A percentile compares a stretch with the other conserved stretches of the same genome.
phyloP scores from a whole-genome alignment of 1,140 invertebrate genomes.

The Heliconius eleuchia region DNA sequence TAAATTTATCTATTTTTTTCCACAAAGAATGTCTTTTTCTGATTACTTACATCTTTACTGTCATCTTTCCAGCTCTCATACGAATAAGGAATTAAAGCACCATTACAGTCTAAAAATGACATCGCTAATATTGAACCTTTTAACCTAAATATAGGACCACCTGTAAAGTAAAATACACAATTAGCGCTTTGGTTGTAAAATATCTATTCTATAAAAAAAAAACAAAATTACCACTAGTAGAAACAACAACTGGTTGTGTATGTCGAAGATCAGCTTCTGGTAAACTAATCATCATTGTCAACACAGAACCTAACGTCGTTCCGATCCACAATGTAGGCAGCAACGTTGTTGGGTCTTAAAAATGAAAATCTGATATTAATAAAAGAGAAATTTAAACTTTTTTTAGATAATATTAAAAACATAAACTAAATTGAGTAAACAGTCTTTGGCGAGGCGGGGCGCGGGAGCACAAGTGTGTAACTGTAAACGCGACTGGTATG shows the following conservation, averaged over 20 bases:
- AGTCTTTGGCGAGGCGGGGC: too few species aligned
- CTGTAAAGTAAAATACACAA: slow-evolving; percentile 70
- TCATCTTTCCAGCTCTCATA: slow-evolving; percentile 95
- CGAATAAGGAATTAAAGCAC: slow-evolving; percentile 91
- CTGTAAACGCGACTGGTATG: too few species aligned
- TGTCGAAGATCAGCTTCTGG: slow-evolving; percentile 90
- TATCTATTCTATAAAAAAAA: background rate
- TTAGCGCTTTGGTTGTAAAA: background rate
- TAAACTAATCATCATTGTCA: slow-evolving; percentile 94
- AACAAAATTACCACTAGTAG: slow-evolving; percentile 89
- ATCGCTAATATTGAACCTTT: slow-evolving; percentile 96
- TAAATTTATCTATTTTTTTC: background rate
- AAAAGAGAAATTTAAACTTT: background rate
- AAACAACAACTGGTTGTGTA: slow-evolving; percentile 94
- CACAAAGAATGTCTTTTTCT: background rate
- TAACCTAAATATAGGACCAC: slow-evolving; percentile 95
- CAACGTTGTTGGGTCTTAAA: slow-evolving; percentile 87
- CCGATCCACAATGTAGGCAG: slow-evolving; percentile 97
- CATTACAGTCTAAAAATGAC: slow-evolving; percentile 97
- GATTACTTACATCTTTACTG: slow-evolving; percentile 78
- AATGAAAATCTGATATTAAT: background rate
- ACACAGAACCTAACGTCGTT: slow-evolving; percentile 96
- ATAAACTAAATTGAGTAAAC: too few species aligned
- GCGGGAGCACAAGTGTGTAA: too few species aligned
- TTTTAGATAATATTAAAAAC: too few species aligned